Evolutionary conservation across 2,113 vertebrate species (phyloP), one percentile per base, ranked within the genome.

Genomic region (Calidris pygmaea): DNA sequence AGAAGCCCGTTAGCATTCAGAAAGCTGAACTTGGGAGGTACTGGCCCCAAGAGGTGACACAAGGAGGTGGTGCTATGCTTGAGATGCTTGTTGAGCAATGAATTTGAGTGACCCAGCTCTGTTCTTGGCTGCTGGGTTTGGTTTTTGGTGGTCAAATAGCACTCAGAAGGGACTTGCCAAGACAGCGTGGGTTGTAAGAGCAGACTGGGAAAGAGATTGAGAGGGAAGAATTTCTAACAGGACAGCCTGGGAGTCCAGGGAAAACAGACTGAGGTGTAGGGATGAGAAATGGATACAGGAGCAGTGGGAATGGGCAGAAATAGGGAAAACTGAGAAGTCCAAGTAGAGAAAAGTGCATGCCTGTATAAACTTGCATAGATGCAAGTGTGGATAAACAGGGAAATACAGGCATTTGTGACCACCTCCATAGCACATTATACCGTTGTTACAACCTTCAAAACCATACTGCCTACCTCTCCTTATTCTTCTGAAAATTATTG

Each of bases 401-500:
- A 89, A 74, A 87, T 32, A 59, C 9, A 58, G 10, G 55, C 59
- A 53, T 52, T 85, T 83, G 14, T 8, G 26, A 18, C 53, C n/a
- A 14, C 59, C 56, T 83, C 53, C 23, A 3, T n/a, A 53, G 20
- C 21, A 58, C 10, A 7, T 62, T n/a, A 18, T 53, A 30, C 67
- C 65, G 20, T 45, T 74, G 37, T 78, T 80, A 39, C 17, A 73
- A 10, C 10, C 45, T 71, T 62, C 59, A 88, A 80, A 91, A 85
- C 10, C 67, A 66, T n/a, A 12, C 55, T 75, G 32, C 75, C 66
- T 80, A 12, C 37, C 22, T 87, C 22, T 78, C 79, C 34, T 86
- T 81, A 71, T 71, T 89, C 79, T 81, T 86, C 63, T 53, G 67
- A 88, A 94, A 94, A 78, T 77, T 47, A 70, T 7, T 62, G 68